Base-by-base conservation (phyloP, 2,797 vertebrate genomes). In the Helostoma temminkii region DNA sequence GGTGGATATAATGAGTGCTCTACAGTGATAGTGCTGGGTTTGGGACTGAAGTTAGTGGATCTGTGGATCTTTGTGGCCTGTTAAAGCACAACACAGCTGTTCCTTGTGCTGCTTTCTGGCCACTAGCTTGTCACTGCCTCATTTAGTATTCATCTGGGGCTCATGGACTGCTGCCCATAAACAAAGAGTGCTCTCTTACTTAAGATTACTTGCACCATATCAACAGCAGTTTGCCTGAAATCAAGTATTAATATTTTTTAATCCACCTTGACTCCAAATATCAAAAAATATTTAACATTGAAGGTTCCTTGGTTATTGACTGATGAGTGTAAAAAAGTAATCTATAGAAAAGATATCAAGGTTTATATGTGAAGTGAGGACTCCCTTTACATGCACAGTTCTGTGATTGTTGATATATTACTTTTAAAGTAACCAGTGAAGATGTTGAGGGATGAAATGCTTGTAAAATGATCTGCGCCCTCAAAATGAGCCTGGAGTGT, bases 81-180 rank as follows among this genome's bases (percentile, higher is more conserved):
- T 72, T 22, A n/a, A 71, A 83, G 66, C 58, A 57, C 65, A 78
- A 57, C 76, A 75, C 82, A 87, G 83, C 67, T 81, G 81, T 78
- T 61, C 53, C 74, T 80, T 76, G 64, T 77, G 72, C 57, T 56
- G 66, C 52, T 71, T 79, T 63, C 61, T 81, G 88, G 81, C 84
- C 57, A 61, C 63, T 83, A 64, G 76, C 80, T 77, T 49, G 68
- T 69, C 57, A 62, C 43, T 16, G 15, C 36, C 61, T 76, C 80
- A 57, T 72, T 89, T 86, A 83, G 82, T 75, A 84, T 86, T 89
- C 83, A 80, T 67, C 74, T 43, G 66, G 68, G 70, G 72, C 63
- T 81, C 18, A 21, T 74, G 66, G 73, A 79, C 55, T 34, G 34
- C 55, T 80, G 82, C 79, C 63, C 53, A 67, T 68, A 63, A 65